Conservation (phyloP, 2,888 invertebrate species). For the Ernsta delagoae region DNA sequence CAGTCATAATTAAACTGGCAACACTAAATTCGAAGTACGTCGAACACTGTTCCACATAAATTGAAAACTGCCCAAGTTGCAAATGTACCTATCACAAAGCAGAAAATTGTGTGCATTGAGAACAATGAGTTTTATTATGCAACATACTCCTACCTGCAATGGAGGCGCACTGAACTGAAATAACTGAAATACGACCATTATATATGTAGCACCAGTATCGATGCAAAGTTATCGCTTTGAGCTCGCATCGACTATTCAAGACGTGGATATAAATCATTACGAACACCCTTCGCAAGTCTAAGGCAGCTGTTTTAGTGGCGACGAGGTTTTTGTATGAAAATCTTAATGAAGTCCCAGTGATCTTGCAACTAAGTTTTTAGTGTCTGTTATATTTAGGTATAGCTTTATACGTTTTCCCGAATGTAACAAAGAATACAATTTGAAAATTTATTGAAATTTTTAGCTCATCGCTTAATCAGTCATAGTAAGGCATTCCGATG, state of each 20-base stretch:
- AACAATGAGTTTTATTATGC: constrained; percentile 35
- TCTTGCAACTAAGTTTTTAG: background rate
- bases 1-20: background rate
- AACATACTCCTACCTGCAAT: constrained; percentile 25
- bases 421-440: background rate
- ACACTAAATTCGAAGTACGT: background rate
- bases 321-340: background rate
- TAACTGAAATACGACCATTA: constrained; percentile 30
- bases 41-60: background rate
- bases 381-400: background rate
- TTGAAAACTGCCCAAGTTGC: constrained; percentile 18
- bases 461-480: background rate
- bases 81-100: constrained; percentile 2
- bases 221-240: constrained; percentile 35
- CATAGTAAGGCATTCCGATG: constrained; percentile 7
- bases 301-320: background rate
- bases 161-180: constrained; percentile 29
- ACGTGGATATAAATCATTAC: constrained; percentile 32
- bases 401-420: background rate
- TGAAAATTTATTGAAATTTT: background rate
- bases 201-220: constrained; percentile 21
- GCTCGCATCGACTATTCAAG: constrained; percentile 31
- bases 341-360: background rate
- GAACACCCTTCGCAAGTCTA: constrained; percentile 12
- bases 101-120: constrained; percentile 17